These are phyloP conservation scores for Opisthograptis luteolata DNA, from an alignment of 2,888 invertebrate genomes.

Conservation along the genomic window DNA sequence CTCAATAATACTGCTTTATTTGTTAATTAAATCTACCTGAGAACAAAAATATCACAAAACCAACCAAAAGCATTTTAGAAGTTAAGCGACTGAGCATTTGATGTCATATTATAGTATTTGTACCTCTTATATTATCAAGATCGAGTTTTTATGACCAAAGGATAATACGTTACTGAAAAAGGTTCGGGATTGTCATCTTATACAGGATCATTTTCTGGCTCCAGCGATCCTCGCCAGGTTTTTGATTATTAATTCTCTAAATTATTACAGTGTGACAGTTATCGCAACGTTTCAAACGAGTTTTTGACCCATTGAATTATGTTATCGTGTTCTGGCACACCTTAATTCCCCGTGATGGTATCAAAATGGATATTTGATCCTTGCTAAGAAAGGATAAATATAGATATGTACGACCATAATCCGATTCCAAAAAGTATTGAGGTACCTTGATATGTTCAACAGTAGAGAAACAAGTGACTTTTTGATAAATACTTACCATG, in stretches of 20 bases:
- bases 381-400: background rate
- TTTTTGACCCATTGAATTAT: slow-evolving; percentile 21
- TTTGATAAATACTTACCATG: no score
- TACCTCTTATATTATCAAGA: no score
- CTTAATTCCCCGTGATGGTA: background rate
- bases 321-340: slow-evolving; percentile 17
- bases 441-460: no score
- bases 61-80: no score
- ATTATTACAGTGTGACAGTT: slow-evolving; percentile 23
- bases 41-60: no score
- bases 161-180: slow-evolving; percentile 2
- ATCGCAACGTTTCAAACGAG: slow-evolving; percentile 25
- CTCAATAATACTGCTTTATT: no score
- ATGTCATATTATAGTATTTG: slow-evolving; percentile 3
- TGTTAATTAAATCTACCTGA: no score
- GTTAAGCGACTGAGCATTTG: background rate
- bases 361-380: slow-evolving; percentile 12
- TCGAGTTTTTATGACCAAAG: slow-evolving; percentile 5
- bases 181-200: slow-evolving; percentile 2
- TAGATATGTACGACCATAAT: background rate
- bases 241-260: slow-evolving; percentile 4
- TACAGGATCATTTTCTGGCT: slow-evolving; percentile 28
- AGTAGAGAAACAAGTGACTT: no score
- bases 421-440: no score
- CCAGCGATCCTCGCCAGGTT: slow-evolving; percentile 7